Evolutionary conservation across 92 coral and sea anemone genomes (phyloP).

Genomic region (Epizoanthus illoricatus): DNA sequence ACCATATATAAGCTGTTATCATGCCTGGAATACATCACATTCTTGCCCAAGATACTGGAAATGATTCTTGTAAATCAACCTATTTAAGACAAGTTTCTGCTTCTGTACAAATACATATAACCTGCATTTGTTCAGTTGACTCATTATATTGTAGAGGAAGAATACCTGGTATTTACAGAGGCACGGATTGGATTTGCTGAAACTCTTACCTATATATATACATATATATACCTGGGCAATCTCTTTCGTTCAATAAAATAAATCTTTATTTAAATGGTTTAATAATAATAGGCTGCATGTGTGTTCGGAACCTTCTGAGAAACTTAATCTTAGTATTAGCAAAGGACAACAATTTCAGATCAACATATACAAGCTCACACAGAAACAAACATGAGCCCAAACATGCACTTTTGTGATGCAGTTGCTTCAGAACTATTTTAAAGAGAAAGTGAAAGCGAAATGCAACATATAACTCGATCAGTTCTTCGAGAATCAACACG

Average conservation of each 20-base stretch:
- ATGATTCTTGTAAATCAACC: no score
- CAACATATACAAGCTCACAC: neutral
- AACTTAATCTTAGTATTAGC: neutral
- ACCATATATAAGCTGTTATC: no score
- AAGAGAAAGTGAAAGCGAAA: neutral
- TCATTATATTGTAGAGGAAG: no score
- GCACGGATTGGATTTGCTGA: no score
- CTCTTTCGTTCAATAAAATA: slow-evolving; percentile 1
- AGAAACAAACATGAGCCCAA: neutral
- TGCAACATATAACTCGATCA: neutral
- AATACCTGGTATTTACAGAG: no score
- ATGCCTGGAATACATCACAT: no score
- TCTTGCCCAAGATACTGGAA: no score
- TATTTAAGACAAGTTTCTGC: no score
- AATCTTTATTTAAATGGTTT: neutral
- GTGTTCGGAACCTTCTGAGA: slow-evolving; percentile 8
- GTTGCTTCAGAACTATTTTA: neutral
- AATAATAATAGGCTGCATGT: slow-evolving; percentile 12
- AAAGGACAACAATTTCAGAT: neutral
- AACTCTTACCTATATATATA: no score
- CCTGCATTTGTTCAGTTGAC: no score
- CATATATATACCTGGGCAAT: no score
- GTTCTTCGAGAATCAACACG: neutral
- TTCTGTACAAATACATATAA: no score
- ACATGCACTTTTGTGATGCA: neutral